phyloP scores from a whole-genome alignment of 2,797 vertebrate genomes.

The Oryzias dopingdopingensis region DNA sequence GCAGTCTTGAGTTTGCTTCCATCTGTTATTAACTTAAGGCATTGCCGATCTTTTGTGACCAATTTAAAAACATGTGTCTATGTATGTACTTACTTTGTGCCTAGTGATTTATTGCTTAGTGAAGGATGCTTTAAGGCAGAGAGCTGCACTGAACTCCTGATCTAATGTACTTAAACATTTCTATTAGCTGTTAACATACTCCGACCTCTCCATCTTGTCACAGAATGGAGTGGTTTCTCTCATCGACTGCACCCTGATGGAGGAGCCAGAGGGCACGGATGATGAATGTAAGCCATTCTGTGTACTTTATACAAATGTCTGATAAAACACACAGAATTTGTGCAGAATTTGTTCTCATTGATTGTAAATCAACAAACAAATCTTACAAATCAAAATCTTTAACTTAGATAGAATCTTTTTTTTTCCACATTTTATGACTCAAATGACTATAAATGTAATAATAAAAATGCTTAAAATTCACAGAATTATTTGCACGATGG shows the following conservation, averaged over 20 bases:
- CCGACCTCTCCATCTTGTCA: slow-evolving; percentile 14
- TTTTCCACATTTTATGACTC: too few relatives aligned
- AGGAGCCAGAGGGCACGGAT: slow-evolving; percentile 89
- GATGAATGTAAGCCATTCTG: slow-evolving; percentile 84
- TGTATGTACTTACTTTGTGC: neutral
- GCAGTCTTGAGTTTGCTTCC: neutral
- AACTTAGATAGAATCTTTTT: too few relatives aligned
- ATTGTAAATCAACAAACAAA: neutral
- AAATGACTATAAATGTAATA: too few relatives aligned
- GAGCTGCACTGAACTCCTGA: neutral
- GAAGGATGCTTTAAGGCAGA: neutral
- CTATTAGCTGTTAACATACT: slow-evolving; percentile 5
- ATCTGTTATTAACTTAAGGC: neutral
- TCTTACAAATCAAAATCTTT: too few relatives aligned
- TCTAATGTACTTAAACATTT: neutral
- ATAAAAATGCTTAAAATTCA: too few relatives aligned
- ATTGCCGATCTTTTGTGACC: neutral
- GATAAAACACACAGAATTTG: neutral
- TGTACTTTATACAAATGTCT: slow-evolving; percentile 2
- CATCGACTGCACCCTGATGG: slow-evolving; percentile 95
- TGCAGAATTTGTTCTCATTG: neutral
- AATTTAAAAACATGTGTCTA: neutral
- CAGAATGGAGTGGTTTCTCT: slow-evolving; percentile 96
- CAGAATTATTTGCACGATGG: neutral
- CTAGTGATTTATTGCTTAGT: neutral